Evolutionary conservation across 2,797 vertebrate genomes (phyloP).

Genomic region (Sarcophilus harrisii): DNA sequence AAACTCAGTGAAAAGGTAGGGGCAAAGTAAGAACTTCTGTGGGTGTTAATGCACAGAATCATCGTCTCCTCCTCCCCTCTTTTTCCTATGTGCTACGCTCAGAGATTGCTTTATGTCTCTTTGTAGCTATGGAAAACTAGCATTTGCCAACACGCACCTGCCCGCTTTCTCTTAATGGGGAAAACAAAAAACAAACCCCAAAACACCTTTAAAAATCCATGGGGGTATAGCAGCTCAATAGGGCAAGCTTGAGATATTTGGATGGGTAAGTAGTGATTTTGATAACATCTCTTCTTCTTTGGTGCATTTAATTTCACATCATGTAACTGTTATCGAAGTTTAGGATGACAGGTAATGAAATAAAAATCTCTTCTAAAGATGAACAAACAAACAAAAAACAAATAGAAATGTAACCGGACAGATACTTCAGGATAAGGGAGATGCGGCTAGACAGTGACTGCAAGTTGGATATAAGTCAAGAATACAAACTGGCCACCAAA

Average conservation of each 20-base stretch:
- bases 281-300: not conserved
- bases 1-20: not conserved
- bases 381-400: not conserved
- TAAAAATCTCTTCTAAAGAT: not conserved
- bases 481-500: not conserved
- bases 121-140: not conserved
- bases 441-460: not conserved
- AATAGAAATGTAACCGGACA: not conserved
- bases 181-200: not conserved
- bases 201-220: not conserved
- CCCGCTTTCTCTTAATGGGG: not conserved
- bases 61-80: not conserved
- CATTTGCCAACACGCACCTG: not conserved
- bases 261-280: not conserved
- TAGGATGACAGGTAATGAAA: not conserved
- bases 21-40: not conserved
- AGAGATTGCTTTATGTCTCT: not conserved
- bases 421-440: not conserved
- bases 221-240: not conserved
- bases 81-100: not conserved
- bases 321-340: not conserved
- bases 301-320: not conserved
- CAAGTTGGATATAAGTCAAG: not conserved
- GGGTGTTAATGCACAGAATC: not conserved
- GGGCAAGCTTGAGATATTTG: not conserved